Base-by-base conservation (phyloP, 2,113 vertebrate species). In the Chlamydotis undulata region DNA sequence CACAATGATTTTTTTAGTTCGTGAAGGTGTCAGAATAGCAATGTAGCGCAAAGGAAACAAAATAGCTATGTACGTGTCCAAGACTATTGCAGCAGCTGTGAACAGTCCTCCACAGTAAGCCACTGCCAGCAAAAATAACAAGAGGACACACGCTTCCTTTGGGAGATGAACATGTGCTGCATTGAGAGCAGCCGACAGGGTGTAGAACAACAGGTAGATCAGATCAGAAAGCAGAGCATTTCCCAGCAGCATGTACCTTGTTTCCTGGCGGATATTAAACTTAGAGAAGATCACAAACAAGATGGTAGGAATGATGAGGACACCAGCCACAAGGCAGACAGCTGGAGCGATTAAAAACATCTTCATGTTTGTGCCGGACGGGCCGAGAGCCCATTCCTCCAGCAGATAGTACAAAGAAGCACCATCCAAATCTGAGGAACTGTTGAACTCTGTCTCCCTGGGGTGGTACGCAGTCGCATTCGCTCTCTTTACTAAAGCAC, bases 221-320 rank as follows among this genome's bases (percentile, higher is more conserved):
- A 98, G 95, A 75, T 98, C 98, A n/a, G 97, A 98, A 29, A 98
- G 85, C 92, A 98, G 85, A 71, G 96, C 93, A 4, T 98, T 99
- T 56, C 98, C 98, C 92, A 99, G 95, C 47, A 99, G 97, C 71
- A 98, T 93, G 95, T 98, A 98, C 79, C 98, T 98, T 9, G 98
- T 98, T 93, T 98, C 98, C 91, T 94, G 98, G 35, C 98, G 98
- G 81, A 98, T 96, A 52, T 53, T 94, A 37, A 93, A 82, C 26
- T 41, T 98, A n/a, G 97, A 97, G 68, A 98, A 95, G 85, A 98
- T 98, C 56, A 97, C 97, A 76, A 97, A 96, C 39, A 99, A 80
- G 90, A 98, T 97, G 64, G 95, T 94, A 29, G 98, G 98, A 33
- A 97, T 98, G 73, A 98, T 90, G 68, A 98, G 71, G 59, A 91